Base-by-base conservation (phyloP, 2,113 vertebrate species). In the Thinocorus orbignyianus region DNA sequence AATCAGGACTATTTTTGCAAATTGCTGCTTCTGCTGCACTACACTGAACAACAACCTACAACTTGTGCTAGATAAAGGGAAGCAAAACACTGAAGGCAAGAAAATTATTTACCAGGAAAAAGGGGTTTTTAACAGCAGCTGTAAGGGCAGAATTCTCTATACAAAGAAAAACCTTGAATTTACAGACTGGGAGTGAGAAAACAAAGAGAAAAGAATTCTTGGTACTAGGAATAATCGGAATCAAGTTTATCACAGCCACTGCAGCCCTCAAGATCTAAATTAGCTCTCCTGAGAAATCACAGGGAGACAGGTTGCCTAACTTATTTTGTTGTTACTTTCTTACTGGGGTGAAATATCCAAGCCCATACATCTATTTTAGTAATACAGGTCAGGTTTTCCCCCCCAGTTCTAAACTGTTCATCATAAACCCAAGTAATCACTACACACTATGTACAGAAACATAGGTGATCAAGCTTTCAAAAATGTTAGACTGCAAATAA, bases 341-440 rank as follows among this genome's bases (percentile, higher is more conserved):
- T 54, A 73, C 14, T 41, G 24, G 22, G 64, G 9, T 23, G 31
- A 90, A 88, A 70, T 7, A 90, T 7, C 49, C 30, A 68, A 64
- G 26, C 30, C 13, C 26, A 4, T 17, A 28, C 4, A 17, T 6
- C 23, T 39, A 39, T 35, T 79, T 81, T 33, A 82, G 17, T 13
- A 64, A 39, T 3, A 69, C 6, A 55, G 12, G 9, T 0, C 15
- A 13, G 8, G 2, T 1, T 61, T 25, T 2, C 6, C 1, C 12
- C 16, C 6, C 8, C 28, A 54, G 23, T 48, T 88, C 49, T 26
- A 25, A 58, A 66, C 9, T 42, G 39, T 18, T 86, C 17, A 55
- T 35, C 20, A 51, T 6, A 22, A 92, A 69, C 18, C 25, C 22
- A 70, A 55, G 9, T 22, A 42, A 71, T 13, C 20, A 14, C 46